A percentile compares a stretch with the other conserved stretches of the same genome.
These are phyloP conservation scores for Gnatocerus cornutus DNA, from an alignment of 2,888 invertebrate genomes.

Conservation along the genomic window DNA sequence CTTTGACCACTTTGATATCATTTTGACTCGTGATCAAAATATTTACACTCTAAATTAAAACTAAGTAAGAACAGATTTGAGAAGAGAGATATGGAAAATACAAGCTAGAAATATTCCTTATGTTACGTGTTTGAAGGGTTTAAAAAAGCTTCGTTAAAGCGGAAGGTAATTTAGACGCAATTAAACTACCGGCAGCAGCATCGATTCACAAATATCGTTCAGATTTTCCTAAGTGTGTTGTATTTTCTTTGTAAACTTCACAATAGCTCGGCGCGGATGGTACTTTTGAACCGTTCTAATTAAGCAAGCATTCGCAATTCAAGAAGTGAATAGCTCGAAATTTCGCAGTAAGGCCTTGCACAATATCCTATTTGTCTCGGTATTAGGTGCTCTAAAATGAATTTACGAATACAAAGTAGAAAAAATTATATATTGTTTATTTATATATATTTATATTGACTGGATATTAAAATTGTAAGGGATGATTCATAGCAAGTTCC, in stretches of 20 bases:
- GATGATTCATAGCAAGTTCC: no score
- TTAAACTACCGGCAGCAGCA: constrained; percentile 22
- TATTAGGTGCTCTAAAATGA: not conserved
- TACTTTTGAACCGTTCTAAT: constrained; percentile 49
- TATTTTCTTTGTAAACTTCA: constrained; percentile 19
- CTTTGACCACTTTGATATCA: no score
- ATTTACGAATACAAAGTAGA: not conserved
- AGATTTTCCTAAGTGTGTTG: constrained; percentile 32
- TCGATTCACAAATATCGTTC: constrained; percentile 26
- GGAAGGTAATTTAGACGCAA: constrained; percentile 30
- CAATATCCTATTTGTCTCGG: constrained; percentile 31
- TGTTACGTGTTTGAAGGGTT: constrained; percentile 5
- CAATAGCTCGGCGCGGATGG: constrained; percentile 39
- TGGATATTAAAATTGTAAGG: no score
- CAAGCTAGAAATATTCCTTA: no score
- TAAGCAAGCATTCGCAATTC: constrained; percentile 13
- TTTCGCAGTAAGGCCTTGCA: constrained; percentile 14
- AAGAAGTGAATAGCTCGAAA: constrained; percentile 14
- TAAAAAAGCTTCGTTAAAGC: not conserved
- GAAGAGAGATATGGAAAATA: no score
- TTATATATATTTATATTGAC: no score
- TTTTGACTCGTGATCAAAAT: no score
- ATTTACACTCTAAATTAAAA: no score
- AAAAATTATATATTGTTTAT: no score
- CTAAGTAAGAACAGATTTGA: no score